Base-by-base conservation (phyloP, 2,113 vertebrate genomes). In the Phylloscopus trochiloides region DNA sequence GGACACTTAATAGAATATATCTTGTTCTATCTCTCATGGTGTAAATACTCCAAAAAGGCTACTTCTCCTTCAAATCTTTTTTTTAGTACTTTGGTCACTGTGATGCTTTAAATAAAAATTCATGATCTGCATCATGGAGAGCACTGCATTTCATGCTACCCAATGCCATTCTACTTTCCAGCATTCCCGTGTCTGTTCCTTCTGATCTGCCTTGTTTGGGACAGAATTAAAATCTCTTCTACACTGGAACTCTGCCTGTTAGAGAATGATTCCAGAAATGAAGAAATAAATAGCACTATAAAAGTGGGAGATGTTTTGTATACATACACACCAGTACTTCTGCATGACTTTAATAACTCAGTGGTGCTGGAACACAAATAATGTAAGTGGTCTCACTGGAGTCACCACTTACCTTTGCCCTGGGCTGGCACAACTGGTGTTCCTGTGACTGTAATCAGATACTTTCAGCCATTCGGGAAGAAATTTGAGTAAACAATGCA, bases 241-340 rank as follows among this genome's bases (percentile, higher is more conserved):
- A 16, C 9, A 14, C 9, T 0, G 0, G 5, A 88, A 42, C 12
- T 29, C 19, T 70, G 4, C 0, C 1, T 65, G 8, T 22, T 50
- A 29, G 12, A 34, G 2, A 47, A 32, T 25, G 26, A 55, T 20
- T 22, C 34, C 9, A 70, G 36, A 52, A 79, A 76, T 19, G 25
- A 74, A 65, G 12, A 63, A 51, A 65, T 36, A 65, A 89, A 28
- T 26, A 43, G 25, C 32, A 13, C 14, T 40, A 16, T 31, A 68
- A 13, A 28, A 20, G 29, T 71, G 77, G 59, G 31, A 59, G 14
- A 45, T 18, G 9, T 67, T 59, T 48, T 48, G 13, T 22, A 34
- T 12, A 16, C 2, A 7, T 32, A 22, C 3, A 16, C 5, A 25
- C 8, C 42, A 42, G 32, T 29, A 26, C 8, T 76, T 90, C 73